Conservation (phyloP, 2,113 vertebrate genomes). For the Scolopax mira region DNA sequence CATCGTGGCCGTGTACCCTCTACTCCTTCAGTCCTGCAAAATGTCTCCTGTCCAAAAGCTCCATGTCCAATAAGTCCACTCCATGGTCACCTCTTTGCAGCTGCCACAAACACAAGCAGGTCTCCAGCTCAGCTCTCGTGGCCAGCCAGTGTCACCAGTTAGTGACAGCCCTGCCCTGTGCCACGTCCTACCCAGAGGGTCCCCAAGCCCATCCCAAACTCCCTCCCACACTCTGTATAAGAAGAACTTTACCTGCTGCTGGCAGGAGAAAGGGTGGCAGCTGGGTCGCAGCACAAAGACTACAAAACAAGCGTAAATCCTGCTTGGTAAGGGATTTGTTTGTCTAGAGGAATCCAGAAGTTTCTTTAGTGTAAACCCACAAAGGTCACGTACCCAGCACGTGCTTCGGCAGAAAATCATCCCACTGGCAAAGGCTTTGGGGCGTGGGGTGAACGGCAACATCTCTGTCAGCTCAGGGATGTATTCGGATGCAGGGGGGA, state of each 20-base stretch:
- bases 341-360: slow-evolving; percentile 5
- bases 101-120: neutral
- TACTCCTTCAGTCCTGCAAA: neutral
- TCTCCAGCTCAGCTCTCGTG: neutral
- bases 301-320: neutral
- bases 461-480: neutral
- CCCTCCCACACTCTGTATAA: neutral
- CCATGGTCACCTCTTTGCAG: neutral
- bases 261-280: neutral
- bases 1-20: neutral
- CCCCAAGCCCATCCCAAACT: neutral
- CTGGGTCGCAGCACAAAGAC: neutral
- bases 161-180: neutral
- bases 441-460: neutral
- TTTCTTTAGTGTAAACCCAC: slow-evolving; percentile 40
- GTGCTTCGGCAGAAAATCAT: slow-evolving; percentile 25
- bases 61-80: neutral
- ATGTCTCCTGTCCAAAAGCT: neutral
- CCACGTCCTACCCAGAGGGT: neutral
- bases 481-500: neutral
- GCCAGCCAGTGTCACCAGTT: neutral
- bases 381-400: slow-evolving; percentile 2
- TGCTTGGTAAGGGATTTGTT: neutral
- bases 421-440: slow-evolving; percentile 5
- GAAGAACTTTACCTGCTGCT: neutral